A percentile compares a stretch with the other conserved stretches of the same genome.
Evolutionary conservation across 2,797 vertebrate species (phyloP).

Genomic region (Rhynchotus rufescens): DNA sequence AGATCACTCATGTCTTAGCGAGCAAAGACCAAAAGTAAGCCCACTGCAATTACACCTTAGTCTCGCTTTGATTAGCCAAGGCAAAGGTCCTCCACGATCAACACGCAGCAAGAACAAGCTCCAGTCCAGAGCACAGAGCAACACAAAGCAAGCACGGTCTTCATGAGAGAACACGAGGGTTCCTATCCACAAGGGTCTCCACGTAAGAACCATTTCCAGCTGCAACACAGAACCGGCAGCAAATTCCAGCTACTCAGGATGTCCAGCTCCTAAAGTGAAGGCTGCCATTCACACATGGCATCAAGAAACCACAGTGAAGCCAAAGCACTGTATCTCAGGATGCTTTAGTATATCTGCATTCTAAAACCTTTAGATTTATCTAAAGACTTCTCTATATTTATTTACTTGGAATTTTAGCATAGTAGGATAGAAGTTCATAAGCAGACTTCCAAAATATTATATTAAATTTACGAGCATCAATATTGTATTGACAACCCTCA

Average conservation of each 20-base stretch:
- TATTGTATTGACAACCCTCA: not conserved
- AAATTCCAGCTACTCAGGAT: conserved; percentile 17
- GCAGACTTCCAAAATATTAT: not conserved
- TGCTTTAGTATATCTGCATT: not conserved
- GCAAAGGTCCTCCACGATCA: not conserved
- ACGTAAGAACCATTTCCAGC: not conserved
- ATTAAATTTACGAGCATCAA: not conserved
- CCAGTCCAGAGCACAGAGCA: not conserved
- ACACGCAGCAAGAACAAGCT: not conserved
- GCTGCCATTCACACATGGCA: not conserved
- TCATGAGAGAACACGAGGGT: not conserved
- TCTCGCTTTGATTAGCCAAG: not conserved
- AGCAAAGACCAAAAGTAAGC: not conserved
- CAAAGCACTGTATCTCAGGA: not conserved
- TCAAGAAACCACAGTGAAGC: not conserved
- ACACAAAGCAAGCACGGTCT: not conserved
- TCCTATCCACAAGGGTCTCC: not conserved
- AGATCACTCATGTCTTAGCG: fast-evolving
- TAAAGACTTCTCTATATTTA: not conserved
- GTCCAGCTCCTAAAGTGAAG: not conserved
- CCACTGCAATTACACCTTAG: not conserved
- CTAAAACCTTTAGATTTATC: not conserved
- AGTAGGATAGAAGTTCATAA: not conserved
- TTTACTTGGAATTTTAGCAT: not conserved
- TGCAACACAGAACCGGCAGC: not conserved